phyloP scores from a whole-genome alignment of 2,113 vertebrate species.

The Monarcha castaneiventris region DNA sequence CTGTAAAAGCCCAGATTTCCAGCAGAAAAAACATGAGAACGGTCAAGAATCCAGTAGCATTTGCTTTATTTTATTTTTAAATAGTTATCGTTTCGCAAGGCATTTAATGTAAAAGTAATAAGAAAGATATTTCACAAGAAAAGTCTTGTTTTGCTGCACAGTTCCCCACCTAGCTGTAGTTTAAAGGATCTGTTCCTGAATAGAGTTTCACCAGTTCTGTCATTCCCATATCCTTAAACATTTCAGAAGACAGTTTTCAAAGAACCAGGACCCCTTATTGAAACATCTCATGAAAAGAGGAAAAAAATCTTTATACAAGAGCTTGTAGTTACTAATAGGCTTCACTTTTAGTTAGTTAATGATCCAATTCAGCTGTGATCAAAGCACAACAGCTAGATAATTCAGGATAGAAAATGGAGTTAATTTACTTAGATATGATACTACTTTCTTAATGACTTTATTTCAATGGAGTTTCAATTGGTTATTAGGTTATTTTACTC shows the following conservation, averaged over 20 bases:
- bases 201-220: neutral
- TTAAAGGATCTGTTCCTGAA: neutral
- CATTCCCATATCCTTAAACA: neutral
- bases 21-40: neutral
- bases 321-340: conserved; percentile 35
- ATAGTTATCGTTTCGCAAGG: neutral
- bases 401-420: conserved; percentile 48
- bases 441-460: conserved; percentile 62
- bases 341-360: conserved; percentile 69
- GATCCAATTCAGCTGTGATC: conserved; percentile 65
- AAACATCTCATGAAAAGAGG: neutral
- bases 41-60: neutral
- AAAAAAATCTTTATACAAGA: neutral
- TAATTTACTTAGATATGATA: conserved; percentile 65
- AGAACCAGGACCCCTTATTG: neutral
- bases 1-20: neutral
- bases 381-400: conserved; percentile 65
- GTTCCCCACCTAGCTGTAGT: neutral
- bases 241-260: neutral
- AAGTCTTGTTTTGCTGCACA: neutral
- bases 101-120: neutral
- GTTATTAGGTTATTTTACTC: conserved; percentile 62
- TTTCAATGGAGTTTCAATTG: conserved; percentile 59
- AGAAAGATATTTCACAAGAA: neutral
- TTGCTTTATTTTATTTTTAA: neutral